Percentiles rank a stretch among this genome's conserved stretches.
Evolutionary conservation across 2,797 vertebrate species (phyloP).

Genomic region (Moxostoma hubbsi): DNA sequence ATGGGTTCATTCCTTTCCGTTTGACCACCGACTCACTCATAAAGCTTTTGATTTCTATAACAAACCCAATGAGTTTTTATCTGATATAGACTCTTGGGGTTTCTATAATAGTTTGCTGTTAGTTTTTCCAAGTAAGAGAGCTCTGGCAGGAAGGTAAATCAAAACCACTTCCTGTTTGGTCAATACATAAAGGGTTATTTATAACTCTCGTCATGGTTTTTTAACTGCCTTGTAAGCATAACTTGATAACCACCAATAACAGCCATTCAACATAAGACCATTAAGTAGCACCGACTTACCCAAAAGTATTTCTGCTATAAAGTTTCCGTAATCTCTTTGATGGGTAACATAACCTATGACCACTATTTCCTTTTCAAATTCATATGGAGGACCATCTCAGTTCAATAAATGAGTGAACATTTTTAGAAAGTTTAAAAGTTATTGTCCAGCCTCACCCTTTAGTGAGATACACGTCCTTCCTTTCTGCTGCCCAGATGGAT

Average conservation of each 20-base stretch:
- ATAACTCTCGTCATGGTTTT: slow-evolving; percentile 12
- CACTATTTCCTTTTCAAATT: background rate
- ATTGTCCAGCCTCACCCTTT: slow-evolving; percentile 62
- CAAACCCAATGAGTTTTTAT: background rate
- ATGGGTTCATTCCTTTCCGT: background rate
- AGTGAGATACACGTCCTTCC: slow-evolving; percentile 71
- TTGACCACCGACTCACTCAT: background rate
- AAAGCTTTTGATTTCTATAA: background rate
- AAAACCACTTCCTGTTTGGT: slow-evolving; percentile 40
- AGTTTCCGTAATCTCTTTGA: background rate
- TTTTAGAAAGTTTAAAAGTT: background rate
- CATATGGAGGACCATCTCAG: too few relatives aligned
- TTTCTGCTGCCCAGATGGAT: slow-evolving; percentile 66
- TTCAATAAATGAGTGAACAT: background rate
- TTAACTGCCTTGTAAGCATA: background rate
- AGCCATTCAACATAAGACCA: slow-evolving; percentile 9
- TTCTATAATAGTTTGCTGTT: background rate
- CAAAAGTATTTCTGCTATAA: background rate
- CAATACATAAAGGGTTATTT: slow-evolving; percentile 14
- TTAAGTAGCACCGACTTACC: background rate
- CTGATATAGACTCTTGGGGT: slow-evolving; percentile 12
- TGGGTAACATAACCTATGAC: background rate
- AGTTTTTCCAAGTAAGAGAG: background rate
- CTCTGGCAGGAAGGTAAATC: slow-evolving; percentile 10
- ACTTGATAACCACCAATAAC: background rate